phyloP scores from a whole-genome alignment of 2,888 invertebrate genomes.

The Lasioglossum zephyrum region DNA sequence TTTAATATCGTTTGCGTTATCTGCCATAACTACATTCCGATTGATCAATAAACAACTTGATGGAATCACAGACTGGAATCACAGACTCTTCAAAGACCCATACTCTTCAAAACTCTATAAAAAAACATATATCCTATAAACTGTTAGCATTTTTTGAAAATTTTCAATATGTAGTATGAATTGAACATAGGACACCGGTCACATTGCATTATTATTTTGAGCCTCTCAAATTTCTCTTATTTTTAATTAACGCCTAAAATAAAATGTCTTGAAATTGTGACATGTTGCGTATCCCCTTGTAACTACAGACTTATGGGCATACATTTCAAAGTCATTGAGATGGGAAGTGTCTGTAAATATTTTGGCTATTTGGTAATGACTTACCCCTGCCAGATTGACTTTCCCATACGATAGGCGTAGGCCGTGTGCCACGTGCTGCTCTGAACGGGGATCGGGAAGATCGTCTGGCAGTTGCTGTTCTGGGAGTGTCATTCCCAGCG shows the following conservation, averaged over 20 bases:
- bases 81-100: not conserved
- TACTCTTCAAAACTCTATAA: not conserved
- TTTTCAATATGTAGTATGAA: too few relatives aligned
- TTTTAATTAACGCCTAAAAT: too few relatives aligned
- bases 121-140: not conserved
- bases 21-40: not conserved
- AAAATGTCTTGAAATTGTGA: too few relatives aligned
- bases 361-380: not conserved
- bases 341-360: not conserved
- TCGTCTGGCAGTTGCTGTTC: slow-evolving; percentile 78
- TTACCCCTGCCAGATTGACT: slow-evolving; percentile 79
- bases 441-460: slow-evolving; percentile 80
- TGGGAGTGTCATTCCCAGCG: slow-evolving; percentile 63
- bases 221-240: too few relatives aligned
- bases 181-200: too few relatives aligned
- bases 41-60: not conserved
- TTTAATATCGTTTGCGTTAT: not conserved
- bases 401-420: slow-evolving; percentile 88
- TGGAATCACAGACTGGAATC: too few relatives aligned
- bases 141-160: too few relatives aligned
- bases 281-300: not conserved
- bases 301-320: not conserved
- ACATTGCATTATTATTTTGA: too few relatives aligned
- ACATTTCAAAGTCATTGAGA: not conserved
- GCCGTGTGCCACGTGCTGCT: slow-evolving; percentile 84